Base-by-base conservation (phyloP, 2,797 vertebrate genomes). In the Tinamus major region DNA sequence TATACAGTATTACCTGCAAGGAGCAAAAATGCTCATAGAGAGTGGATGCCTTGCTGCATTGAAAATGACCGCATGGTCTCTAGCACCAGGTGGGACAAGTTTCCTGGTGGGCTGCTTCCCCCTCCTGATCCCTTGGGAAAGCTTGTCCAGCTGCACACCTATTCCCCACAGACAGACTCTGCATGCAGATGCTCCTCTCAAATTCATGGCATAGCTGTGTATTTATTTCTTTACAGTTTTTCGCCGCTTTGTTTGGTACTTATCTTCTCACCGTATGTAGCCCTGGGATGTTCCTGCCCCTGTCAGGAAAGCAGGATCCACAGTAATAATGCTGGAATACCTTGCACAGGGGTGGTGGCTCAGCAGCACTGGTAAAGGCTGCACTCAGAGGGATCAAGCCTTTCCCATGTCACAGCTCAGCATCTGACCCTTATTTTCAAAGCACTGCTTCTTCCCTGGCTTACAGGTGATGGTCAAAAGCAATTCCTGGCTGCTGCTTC, bases 401-500 rank as follows among this genome's bases (percentile, higher is more conserved):
- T 82, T 90, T 94, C 90, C 79, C 81, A 85, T 95, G 56, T 74
- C 64, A 82, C 19, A 89, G 80, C 71, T 93, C 64, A 93, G 80
- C 91, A 72, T 90, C 78, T 85, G 92, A 80, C 78, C 95, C 46
- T 33, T 79, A 10, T 82, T 91, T 93, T 90, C 87, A 87, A 82
- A 90, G 90, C 68, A 95, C 48, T 86, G 67, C 82, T 93, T 92
- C 24, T 90, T 96, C 72, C 70, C 80, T 90, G 75, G 69, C 85
- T 92, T 91, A 71, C 68, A 89, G 68, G 71, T 93, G 69, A 78
- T 89, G 87, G 77, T 41, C 89, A 92, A 69, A 72, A 55, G 91
- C 78, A 91, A 4, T 83, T 82, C 89, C 87, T 94, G 94, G 75
- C 71, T 91, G 71, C 51, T 91, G 64, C 71, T 93, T 85, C 90